A percentile compares a stretch with the other conserved stretches of the same genome.
Conservation (phyloP, 2,888 invertebrate genomes). For the Sericinus montela region DNA sequence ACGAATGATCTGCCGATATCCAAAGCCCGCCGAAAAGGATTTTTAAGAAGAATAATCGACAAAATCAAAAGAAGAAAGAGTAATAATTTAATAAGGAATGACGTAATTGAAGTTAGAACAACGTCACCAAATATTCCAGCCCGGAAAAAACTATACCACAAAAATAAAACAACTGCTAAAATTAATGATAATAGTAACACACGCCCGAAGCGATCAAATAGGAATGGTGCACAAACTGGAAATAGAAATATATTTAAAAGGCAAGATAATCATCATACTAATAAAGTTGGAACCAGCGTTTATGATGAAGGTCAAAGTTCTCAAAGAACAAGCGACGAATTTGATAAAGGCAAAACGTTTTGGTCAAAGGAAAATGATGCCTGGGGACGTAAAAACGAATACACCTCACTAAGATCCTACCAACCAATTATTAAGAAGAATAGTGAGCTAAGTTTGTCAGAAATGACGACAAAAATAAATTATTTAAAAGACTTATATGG, state of each 20-base stretch:
- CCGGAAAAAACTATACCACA: not conserved
- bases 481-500: constrained; percentile 19
- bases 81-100: not conserved
- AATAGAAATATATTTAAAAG: constrained; percentile 1
- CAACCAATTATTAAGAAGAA: not conserved
- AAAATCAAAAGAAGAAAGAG: constrained; percentile 11
- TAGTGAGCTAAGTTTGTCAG: constrained; percentile 5
- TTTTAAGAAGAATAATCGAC: constrained; percentile 13
- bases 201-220: not conserved
- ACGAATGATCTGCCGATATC: constrained; percentile 1
- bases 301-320: not conserved
- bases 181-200: not conserved
- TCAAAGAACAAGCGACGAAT: not conserved
- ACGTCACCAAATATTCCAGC: not conserved
- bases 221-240: not conserved
- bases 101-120: not conserved
- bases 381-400: not conserved
- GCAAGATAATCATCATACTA: not conserved
- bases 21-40: constrained; percentile 8
- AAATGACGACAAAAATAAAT: constrained; percentile 15
- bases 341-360: not conserved
- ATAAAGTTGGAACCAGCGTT: not conserved
- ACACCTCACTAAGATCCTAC: constrained; percentile 1
- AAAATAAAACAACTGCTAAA: not conserved
- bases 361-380: constrained; percentile 1